Base-by-base conservation (phyloP, 2,888 invertebrate genomes). In the Hololepta plana region DNA sequence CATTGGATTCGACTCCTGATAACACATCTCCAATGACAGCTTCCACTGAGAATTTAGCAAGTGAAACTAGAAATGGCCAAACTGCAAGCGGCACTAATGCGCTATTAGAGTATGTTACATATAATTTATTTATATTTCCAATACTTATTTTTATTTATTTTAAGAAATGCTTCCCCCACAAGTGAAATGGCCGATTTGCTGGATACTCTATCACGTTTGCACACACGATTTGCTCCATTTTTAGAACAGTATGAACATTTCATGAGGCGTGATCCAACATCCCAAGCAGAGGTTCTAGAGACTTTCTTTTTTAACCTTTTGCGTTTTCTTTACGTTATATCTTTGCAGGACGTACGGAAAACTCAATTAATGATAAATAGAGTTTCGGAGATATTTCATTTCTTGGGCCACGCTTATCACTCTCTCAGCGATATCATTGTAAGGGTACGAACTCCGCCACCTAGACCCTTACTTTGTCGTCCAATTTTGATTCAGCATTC, bases 331-430 rank as follows among this genome's bases (percentile, higher is more conserved):
- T 23, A 24, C 46, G 45, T 52, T 55, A 10, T 16, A 16, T 21
- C 20, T 25, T 39, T 44, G 20, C 50, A 58, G 31, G 57, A 62
- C 26, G 55, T 55, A 0, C 53, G 59, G 23, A 56, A 59, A 34
- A 62, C 63, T 3, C 82, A 84, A 48, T 63, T 67, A 8, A 56
- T 72, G 20, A 71, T 75, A 35, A 74, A 77, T 43, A 60, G 74
- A 27, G 73, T 84, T 0, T 73, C 80, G 0, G 80, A 82, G 48
- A 64, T 77, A 12, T 60, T 88, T 44, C 93, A 93, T 49, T 76
- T 72, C 37, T 60, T 91, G 39, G 72, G 85, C 2, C 93, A 93
- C 46, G 79, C 81, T 2, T 82, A 80, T 51, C 93, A 93, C 47
- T 74, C 80, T 2, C 59, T 87, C 23, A 88, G 88, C 42, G 91